These are phyloP conservation scores for Diarsia dahlii DNA, from an alignment of 2,888 invertebrate genomes.

Conservation along the genomic window DNA sequence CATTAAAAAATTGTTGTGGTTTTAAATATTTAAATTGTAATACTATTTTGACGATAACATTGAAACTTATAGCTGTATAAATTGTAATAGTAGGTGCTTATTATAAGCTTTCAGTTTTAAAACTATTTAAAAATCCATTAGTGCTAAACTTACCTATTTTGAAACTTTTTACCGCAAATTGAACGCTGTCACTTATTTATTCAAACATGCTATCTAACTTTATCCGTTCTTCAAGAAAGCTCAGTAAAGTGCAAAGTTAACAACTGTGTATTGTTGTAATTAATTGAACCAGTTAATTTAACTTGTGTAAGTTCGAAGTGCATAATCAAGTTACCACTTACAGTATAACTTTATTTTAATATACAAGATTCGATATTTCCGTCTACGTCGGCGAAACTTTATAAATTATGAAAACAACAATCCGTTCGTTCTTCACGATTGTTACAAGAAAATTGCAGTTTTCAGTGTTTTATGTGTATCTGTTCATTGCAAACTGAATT, in stretches of 20 bases:
- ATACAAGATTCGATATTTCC: slow-evolving; percentile 1
- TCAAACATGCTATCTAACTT: slow-evolving; percentile 13
- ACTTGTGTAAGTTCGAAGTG: slow-evolving; percentile 21
- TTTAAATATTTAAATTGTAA: background rate
- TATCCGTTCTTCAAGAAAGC: slow-evolving; percentile 20
- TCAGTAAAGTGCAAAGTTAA: slow-evolving; percentile 37
- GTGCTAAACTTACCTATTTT: background rate
- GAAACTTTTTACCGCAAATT: slow-evolving; percentile 23
- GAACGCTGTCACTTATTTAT: slow-evolving; percentile 19
- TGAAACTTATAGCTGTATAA: background rate
- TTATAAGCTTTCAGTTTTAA: background rate
- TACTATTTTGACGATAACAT: background rate
- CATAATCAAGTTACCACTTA: slow-evolving; percentile 16
- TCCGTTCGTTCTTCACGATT: slow-evolving; percentile 1
- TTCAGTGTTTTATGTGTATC: slow-evolving; percentile 2
- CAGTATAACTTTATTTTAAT: slow-evolving; percentile 19
- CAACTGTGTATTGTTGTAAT: slow-evolving; percentile 19
- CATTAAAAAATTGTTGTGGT: background rate
- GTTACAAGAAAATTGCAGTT: slow-evolving; percentile 1
- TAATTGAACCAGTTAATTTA: slow-evolving; percentile 46
- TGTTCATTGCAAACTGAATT: background rate
- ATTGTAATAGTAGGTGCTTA: background rate
- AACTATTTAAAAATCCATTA: slow-evolving; percentile 8
- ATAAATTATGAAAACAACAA: slow-evolving; percentile 1
- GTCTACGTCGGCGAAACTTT: background rate